Base-by-base conservation (phyloP, 2,113 vertebrate genomes). In the Ahaetulla prasina region DNA sequence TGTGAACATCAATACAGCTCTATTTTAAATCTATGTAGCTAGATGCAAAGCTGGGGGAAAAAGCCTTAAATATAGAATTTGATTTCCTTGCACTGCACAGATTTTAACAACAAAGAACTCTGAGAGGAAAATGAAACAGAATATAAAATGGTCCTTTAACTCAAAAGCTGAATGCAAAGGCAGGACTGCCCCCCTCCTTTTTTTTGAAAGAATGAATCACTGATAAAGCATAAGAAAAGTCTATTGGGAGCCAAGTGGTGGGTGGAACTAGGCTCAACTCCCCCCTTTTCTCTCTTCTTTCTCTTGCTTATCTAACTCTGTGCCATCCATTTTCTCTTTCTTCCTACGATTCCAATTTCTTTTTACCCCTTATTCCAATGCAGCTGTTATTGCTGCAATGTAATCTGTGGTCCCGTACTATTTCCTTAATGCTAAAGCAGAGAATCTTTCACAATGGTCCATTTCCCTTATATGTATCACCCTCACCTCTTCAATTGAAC, bases 81-180 rank as follows among this genome's bases (percentile, higher is more conserved):
- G 0, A 88, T 94, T 94, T 94, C 50, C 3, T 89, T 94, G 23
- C 50, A 89, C 35, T 23, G 45, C 7, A 91, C 6, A 43, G 20
- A 85, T 87, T 63, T 90, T 94, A 85, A 50, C 57, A 87, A 30
- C 6, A n/a, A 86, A 52, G 30, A 63, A 0, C 63, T 60, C 25
- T 20, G 45, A 49, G 43, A 63, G 91, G 35, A 63, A 49, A 39
- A 23, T 50, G 50, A 23, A 88, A 49, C 60, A 43, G 11, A 43
- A 52, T 2, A 88, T 57, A n/a, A 52, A 30, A 4, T 1, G 14
- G 22, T 52, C 35, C 45, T 35, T 52, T 87, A 52, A 63, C 27
- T 16, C 47, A 87, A 35, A n/a, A 52, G 47, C 9, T n/a, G 47
- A 39, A 91, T 91, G 52, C 63, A 87, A 53, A 74, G 27, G 35